These are phyloP conservation scores for Acanthornis magna DNA, from an alignment of 2,797 vertebrate genomes.

Conservation along the genomic window DNA sequence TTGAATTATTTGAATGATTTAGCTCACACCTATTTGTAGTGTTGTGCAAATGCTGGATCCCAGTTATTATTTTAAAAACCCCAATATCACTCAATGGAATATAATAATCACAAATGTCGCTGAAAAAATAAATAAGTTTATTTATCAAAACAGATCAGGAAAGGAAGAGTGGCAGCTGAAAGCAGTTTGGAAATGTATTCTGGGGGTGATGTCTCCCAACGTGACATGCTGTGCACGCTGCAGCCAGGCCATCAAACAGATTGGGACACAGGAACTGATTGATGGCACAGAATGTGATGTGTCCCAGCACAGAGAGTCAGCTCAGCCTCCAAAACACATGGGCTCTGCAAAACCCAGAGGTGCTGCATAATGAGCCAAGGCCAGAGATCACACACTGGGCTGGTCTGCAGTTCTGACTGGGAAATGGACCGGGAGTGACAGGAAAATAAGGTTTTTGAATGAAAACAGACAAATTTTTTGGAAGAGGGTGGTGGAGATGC, in stretches of 20 bases:
- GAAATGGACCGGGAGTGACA: neutral
- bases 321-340: neutral
- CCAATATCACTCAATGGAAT: neutral
- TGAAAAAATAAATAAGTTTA: neutral
- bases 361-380: neutral
- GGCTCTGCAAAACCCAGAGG: neutral
- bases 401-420: neutral
- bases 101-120: neutral
- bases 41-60: neutral
- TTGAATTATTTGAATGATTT: neutral
- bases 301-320: neutral
- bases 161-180: neutral
- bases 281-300: conserved; percentile 21
- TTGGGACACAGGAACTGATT: neutral
- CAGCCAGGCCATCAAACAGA: conserved; percentile 42
- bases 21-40: neutral
- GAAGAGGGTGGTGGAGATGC: neutral
- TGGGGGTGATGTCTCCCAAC: neutral
- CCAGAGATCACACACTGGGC: neutral
- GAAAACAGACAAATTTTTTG: neutral
- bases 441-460: neutral
- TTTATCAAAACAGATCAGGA: conserved; percentile 5
- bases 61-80: neutral
- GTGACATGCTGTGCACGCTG: neutral
- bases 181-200: neutral